Conservation (phyloP, 2,797 vertebrate species). For the Cephalopachus bancanus region DNA sequence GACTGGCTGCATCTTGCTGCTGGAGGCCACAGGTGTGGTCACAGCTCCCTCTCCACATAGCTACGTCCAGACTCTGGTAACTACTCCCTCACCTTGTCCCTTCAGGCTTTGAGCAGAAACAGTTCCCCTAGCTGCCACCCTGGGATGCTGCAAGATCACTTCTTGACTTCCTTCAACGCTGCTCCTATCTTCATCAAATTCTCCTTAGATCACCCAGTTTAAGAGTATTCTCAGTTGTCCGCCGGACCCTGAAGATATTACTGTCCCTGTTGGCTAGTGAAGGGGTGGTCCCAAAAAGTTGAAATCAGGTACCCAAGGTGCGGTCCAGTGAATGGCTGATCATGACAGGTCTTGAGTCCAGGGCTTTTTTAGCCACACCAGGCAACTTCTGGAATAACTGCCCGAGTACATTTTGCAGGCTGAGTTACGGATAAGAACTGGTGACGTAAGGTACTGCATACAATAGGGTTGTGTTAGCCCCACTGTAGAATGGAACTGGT, state of each 20-base stretch:
- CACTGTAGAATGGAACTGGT: accelerated
- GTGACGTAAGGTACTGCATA: accelerated
- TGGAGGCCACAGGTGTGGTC: not conserved
- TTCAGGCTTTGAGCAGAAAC: not conserved
- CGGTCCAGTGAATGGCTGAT: not conserved
- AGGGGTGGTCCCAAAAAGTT: not conserved
- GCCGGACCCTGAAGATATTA: not conserved
- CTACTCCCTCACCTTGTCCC: not conserved
- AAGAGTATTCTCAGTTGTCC: not conserved
- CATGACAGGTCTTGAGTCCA: not conserved
- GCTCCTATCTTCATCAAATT: not conserved
- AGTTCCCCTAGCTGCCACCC: not conserved
- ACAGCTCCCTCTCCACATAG: not conserved
- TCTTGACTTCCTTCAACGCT: not conserved
- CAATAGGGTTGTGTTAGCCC: not conserved
- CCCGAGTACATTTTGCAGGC: not conserved
- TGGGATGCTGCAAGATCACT: not conserved
- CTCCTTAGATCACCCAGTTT: not conserved
- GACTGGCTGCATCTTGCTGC: not conserved
- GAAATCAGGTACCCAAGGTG: not conserved
- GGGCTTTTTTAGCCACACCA: not conserved
- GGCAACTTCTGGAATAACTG: not conserved
- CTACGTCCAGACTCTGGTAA: not conserved
- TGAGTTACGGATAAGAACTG: not conserved
- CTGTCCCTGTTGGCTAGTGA: not conserved